These are phyloP conservation scores for Acanthococcus lagerstroemiae DNA, from an alignment of 2,888 invertebrate species.

Conservation along the genomic window DNA sequence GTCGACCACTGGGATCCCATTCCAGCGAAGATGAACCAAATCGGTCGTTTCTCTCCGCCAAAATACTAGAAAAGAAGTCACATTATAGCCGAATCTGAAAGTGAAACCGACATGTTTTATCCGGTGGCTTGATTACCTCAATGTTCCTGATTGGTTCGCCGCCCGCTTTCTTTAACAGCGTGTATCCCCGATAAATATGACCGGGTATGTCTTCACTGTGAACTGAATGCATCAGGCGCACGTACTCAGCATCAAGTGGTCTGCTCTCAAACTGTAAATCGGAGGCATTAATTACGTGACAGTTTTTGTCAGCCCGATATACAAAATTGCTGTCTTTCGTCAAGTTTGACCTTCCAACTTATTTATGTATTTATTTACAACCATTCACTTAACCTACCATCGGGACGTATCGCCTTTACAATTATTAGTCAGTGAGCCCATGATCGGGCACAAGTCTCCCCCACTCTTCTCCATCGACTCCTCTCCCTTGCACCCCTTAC, in stretches of 20 bases:
- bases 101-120: no score
- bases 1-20: constrained; percentile 84
- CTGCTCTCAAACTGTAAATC: constrained; percentile 44
- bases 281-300: neutral
- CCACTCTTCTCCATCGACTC: no score
- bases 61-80: constrained; percentile 48
- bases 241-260: constrained; percentile 52
- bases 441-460: no score
- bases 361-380: neutral
- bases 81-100: neutral
- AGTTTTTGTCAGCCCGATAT: no score
- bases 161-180: constrained; percentile 47
- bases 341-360: neutral
- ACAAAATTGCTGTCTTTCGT: no score
- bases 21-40: constrained; percentile 85
- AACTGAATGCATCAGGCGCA: constrained; percentile 52
- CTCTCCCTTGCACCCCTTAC: no score
- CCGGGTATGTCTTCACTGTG: constrained; percentile 45
- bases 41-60: constrained; percentile 54
- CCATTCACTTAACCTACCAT: no score
- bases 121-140: constrained; percentile 9
- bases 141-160: constrained; percentile 33
- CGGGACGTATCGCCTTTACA: no score
- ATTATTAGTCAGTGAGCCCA: no score
- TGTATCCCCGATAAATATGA: constrained; percentile 67